Evolutionary conservation across 2,797 vertebrate species (phyloP).

Genomic region (Thaleichthys pacificus): DNA sequence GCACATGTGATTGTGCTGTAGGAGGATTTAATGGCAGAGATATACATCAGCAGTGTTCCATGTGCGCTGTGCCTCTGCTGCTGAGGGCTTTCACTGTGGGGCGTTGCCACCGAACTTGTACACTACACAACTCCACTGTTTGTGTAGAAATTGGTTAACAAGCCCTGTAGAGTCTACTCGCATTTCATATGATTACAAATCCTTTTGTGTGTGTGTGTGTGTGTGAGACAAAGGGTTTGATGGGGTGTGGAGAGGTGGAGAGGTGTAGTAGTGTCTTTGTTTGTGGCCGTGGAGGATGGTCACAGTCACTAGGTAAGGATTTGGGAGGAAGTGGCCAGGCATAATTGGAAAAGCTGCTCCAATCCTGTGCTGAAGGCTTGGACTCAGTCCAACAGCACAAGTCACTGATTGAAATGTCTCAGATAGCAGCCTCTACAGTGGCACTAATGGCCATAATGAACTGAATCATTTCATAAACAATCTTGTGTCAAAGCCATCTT

Average conservation of each 20-base stretch:
- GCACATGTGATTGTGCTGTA: slow-evolving; percentile 5
- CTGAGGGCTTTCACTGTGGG: slow-evolving; percentile 2
- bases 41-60: slow-evolving; percentile 15
- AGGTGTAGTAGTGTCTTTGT: slow-evolving; percentile 19
- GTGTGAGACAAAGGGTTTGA: not conserved
- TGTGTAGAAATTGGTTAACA: not conserved
- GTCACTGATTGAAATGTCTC: slow-evolving; percentile 1
- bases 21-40: slow-evolving; percentile 14
- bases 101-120: slow-evolving; percentile 1
- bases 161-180: not conserved
- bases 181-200: not conserved
- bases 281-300: slow-evolving; percentile 3
- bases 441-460: not conserved
- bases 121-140: not conserved
- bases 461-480: not conserved
- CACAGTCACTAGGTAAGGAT: slow-evolving; percentile 29
- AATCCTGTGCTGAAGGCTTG: not conserved
- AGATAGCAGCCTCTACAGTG: not conserved
- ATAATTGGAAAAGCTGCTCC: slow-evolving; percentile 25
- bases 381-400: not conserved
- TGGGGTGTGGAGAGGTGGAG: slow-evolving; percentile 10
- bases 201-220: slow-evolving; percentile 12
- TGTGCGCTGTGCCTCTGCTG: not conserved
- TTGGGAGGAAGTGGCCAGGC: slow-evolving; percentile 17
- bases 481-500: not conserved